Evolutionary conservation across 2,797 vertebrate species (phyloP), one percentile per base, ranked within the genome.

Genomic region (Taenioides sp.): DNA sequence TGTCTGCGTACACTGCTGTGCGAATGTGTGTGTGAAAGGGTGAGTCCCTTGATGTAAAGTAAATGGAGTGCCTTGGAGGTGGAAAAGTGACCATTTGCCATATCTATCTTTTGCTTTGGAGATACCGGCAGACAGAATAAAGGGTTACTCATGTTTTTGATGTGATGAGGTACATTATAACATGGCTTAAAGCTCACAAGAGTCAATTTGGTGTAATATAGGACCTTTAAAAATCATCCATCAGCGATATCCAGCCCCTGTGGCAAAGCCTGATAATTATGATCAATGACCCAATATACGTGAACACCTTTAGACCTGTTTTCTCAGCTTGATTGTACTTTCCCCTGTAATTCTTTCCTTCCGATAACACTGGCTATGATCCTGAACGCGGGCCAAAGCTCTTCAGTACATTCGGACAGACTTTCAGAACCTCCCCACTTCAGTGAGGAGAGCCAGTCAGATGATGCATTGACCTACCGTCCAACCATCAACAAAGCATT

Each of bases 401-500:
- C 22, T 7, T 49, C 22, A 49, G 63, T 17, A 49, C 22, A 49
- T 49, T 23, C 40, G 17, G 5, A 43, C 62, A 25, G n/a, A 65
- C 37, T 40, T 64, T n/a, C 62, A 23, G 22, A 43, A 23, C 11
- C n/a, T 9, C n/a, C 11, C n/a, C 22, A 20, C 55, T 10, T 27
- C 43, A 11, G 60, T 62, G 60, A 61, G 20, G 17, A n/a, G 11
- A 18, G 62, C 14, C 22, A 47, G 37, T 4, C 37, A 17, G 37
- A 65, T 49, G 63, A 65, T 64, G 62, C 62, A 64, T 43, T 23
- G 22, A 49, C 22, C 40, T 23, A 2, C 14, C 43, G 23, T 27
- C 3, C 7, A 11, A 50, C 40, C 16, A 50, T 50, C 43, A 65
- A 49, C 64, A 65, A 50, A 65, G 40, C 64, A 57, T 67, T 67